Conservation (phyloP, 2,888 invertebrate genomes). For the Chalcis sispes region DNA sequence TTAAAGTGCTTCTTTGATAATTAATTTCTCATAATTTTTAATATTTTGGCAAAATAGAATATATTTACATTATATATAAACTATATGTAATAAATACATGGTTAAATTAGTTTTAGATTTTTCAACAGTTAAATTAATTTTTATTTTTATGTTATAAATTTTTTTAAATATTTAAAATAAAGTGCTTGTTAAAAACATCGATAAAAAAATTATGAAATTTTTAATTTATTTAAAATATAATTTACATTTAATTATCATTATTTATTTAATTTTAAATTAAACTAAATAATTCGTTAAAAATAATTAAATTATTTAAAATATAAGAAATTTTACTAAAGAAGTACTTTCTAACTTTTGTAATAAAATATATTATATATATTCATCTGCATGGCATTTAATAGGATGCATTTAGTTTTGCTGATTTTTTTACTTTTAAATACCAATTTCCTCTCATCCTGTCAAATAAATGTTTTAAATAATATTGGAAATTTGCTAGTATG, state of each 20-base stretch:
- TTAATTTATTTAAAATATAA: background rate
- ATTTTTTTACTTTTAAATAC: slow-evolving; percentile 20
- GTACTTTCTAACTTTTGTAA: slow-evolving; percentile 26
- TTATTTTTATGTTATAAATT: no score
- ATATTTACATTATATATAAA: slow-evolving; percentile 40
- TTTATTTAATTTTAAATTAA: slow-evolving; percentile 11
- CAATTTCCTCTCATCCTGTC: slow-evolving; percentile 32
- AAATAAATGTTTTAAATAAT: slow-evolving; percentile 17
- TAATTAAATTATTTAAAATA: background rate
- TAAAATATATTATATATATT: slow-evolving; percentile 28
- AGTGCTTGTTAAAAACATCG: no score
- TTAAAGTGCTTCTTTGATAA: slow-evolving; percentile 32
- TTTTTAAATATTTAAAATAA: no score
- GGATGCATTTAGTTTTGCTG: slow-evolving; percentile 45
- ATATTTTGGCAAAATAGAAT: slow-evolving; percentile 14
- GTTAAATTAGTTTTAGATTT: no score
- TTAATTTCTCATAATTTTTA: background rate
- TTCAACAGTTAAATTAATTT: no score
- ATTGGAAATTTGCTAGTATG: background rate
- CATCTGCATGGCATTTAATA: slow-evolving; percentile 43
- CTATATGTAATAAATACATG: slow-evolving; percentile 23
- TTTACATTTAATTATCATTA: no score
- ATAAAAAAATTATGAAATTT: no score
- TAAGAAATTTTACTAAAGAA: slow-evolving; percentile 17
- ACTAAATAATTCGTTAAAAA: background rate